A percentile compares a stretch with the other conserved stretches of the same genome.
Evolutionary conservation across 1,140 invertebrate species (phyloP).

Genomic region (Brachionus paranguensis): DNA sequence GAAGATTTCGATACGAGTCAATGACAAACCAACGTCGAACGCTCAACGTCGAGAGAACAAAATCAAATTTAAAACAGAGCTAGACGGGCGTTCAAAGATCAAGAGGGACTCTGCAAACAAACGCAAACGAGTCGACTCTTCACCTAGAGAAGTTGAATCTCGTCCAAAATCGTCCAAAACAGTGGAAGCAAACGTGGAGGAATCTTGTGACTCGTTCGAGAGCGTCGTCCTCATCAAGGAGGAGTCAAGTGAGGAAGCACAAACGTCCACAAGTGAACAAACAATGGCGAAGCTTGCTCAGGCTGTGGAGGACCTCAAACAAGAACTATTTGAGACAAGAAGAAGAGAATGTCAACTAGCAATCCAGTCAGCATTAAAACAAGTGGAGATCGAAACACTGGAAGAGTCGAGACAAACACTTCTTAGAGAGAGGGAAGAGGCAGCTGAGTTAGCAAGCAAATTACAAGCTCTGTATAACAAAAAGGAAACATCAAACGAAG

Average conservation of each 20-base stretch:
- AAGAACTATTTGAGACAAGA: background rate
- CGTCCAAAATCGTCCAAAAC: background rate
- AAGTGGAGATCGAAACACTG: background rate
- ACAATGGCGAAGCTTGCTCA: background rate
- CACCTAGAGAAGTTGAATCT: background rate
- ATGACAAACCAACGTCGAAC: no score
- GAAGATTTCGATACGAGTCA: no score
- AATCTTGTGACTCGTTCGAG: background rate
- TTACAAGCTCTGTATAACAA: no score
- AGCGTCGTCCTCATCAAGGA: background rate
- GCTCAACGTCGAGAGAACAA: no score
- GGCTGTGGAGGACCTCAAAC: background rate
- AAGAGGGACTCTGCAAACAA: background rate
- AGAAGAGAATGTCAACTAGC: background rate
- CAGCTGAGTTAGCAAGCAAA: background rate
- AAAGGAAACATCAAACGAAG: no score
- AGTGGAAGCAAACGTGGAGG: background rate
- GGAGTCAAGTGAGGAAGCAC: no score
- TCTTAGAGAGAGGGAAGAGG: background rate
- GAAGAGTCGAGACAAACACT: background rate
- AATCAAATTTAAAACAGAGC: background rate
- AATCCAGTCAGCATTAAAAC: background rate
- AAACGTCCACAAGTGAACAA: background rate
- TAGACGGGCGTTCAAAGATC: background rate
- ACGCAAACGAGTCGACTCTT: background rate